Evolutionary conservation across 2,888 invertebrate species (phyloP), one percentile per base, ranked within the genome.

Genomic region (Cantharis nigra): DNA sequence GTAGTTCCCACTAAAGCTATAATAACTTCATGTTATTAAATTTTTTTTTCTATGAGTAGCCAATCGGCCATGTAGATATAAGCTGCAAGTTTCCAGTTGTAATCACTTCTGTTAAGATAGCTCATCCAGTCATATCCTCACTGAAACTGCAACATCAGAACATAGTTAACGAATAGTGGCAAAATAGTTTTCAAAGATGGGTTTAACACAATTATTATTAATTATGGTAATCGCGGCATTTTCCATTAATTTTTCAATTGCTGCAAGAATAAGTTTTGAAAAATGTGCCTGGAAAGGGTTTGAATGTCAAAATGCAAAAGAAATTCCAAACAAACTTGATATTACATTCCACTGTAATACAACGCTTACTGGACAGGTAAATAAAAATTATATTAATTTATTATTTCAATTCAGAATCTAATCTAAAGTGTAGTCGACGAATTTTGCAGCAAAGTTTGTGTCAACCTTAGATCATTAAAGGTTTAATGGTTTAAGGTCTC

Each of bases 201-300:
- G 63, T 30, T 14, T 16, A 23, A 33, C 7, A 33, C 23, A 67
- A 67, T 67, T 67, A 67, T 20, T 14, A 4, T 18, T 67, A 26
- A 10, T 26, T 67, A 13, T 67, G 11, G 13, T n/a, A 9, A 18
- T 67, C 5, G 9, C 49, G n/a, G n/a, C 49, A 49, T n/a, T 67
- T 67, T 67, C 1, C 3, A 26, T 67, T 26, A 67, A 26, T 23
- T 23, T 26, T n/a, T 67, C 23, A n/a, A 69, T 28, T 18, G 14
- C n/a, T 14, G 77, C 65, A 10, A 75, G 79, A 69, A 63, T 80
- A 18, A 76, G 62, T 67, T 80, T 76, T 16, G 81, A 79, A 63
- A 79, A 76, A 80, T 81, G 81, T 75, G 81, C 76, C 13, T 65
- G 62, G 63, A 81, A 79, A 75, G 80, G 81, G 33, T 81, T 80